These are phyloP conservation scores for Pterostichus niger DNA, from an alignment of 2,888 invertebrate species.

Conservation along the genomic window DNA sequence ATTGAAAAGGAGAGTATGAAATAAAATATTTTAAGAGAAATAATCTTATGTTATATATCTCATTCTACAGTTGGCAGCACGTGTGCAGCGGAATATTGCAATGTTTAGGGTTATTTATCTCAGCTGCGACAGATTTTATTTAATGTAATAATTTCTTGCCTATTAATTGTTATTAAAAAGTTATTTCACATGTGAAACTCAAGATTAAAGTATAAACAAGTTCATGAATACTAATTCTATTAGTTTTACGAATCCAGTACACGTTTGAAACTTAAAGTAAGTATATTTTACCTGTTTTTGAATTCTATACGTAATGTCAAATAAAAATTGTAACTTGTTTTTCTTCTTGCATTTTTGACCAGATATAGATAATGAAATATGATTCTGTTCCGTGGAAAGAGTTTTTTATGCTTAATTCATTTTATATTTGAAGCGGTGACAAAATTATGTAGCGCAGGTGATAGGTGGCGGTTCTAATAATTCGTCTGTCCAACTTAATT, in stretches of 20 bases:
- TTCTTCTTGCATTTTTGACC: constrained; percentile 22
- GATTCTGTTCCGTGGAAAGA: not conserved
- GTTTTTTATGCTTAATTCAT: constrained; percentile 22
- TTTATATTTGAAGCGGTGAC: constrained; percentile 39
- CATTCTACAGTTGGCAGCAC: constrained; percentile 29
- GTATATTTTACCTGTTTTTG: constrained; percentile 59
- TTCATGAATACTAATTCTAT: constrained; percentile 39
- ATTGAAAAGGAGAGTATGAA: not conserved
- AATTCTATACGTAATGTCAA: constrained; percentile 60
- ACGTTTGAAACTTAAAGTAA: constrained; percentile 58
- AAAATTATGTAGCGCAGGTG: constrained; percentile 61
- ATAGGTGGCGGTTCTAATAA: constrained; percentile 60
- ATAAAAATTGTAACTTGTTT: constrained; percentile 56
- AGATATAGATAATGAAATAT: not conserved
- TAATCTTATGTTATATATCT: not conserved
- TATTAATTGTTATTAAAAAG: constrained; percentile 40
- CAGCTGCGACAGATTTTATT: constrained; percentile 55
- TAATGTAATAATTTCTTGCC: constrained; percentile 45
- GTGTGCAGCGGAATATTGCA: constrained; percentile 61
- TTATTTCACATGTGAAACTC: constrained; percentile 37
- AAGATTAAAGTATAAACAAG: constrained; percentile 19
- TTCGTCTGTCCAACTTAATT: constrained; percentile 45
- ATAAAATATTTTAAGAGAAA: no score
- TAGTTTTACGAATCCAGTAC: constrained; percentile 11
- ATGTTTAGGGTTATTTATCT: constrained; percentile 66